Conservation (phyloP, 1,140 invertebrate species). For the Phenacoccus solenopsis region DNA sequence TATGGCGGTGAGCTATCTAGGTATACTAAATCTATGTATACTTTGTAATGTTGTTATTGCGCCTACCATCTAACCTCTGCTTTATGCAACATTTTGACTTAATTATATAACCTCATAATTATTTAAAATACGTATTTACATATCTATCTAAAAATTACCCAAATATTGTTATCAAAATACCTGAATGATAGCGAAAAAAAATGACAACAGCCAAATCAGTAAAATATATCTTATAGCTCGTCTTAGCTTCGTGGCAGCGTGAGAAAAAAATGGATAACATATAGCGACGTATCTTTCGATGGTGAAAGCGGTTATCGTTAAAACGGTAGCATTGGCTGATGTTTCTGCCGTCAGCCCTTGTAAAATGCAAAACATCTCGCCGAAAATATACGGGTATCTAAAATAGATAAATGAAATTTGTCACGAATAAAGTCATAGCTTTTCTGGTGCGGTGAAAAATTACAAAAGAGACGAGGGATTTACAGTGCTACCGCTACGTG, state of each 20-base stretch:
- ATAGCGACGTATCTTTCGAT: slow-evolving; percentile 58
- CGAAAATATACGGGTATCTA: slow-evolving; percentile 72
- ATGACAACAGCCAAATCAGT: slow-evolving; percentile 52
- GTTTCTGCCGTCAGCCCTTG: slow-evolving; percentile 72
- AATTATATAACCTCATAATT: too few species aligned
- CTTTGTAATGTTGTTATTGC: too few species aligned
- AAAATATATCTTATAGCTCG: slow-evolving; percentile 52
- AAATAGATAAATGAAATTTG: neutral
- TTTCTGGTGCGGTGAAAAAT: too few species aligned
- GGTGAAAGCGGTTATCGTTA: slow-evolving; percentile 65
- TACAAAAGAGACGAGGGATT: too few species aligned
- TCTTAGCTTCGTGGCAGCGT: slow-evolving; percentile 37
- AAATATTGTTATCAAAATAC: slow-evolving; percentile 28
- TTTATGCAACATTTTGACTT: too few species aligned
- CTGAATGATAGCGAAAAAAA: slow-evolving; percentile 58
- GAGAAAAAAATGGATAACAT: slow-evolving; percentile 45
- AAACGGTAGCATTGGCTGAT: slow-evolving; percentile 74
- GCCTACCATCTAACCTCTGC: too few species aligned
- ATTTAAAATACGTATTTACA: too few species aligned
- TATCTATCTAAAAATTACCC: too few species aligned
- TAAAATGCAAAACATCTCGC: slow-evolving; percentile 68
- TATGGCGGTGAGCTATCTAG: too few species aligned
- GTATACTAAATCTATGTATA: too few species aligned
- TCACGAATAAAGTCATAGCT: too few species aligned
- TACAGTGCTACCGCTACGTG: too few species aligned